Percentiles rank a stretch among this genome's conserved stretches.
Conservation (phyloP, 2,888 invertebrate genomes). For the Callinectes sapidus region DNA sequence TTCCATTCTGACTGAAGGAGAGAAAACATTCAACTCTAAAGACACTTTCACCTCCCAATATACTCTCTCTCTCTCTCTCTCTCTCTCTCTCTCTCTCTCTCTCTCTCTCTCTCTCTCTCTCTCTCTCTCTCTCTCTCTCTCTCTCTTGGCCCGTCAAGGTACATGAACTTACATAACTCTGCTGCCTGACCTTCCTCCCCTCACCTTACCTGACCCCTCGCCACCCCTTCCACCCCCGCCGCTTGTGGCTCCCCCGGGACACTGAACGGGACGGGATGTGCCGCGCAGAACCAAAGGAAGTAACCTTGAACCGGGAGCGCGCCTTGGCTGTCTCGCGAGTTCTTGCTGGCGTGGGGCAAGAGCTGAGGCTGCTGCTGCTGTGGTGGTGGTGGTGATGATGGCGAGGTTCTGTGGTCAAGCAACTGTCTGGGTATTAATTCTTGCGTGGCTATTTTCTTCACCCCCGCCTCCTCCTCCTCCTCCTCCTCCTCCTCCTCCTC, state of each 20-base stretch:
- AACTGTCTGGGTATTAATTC: background rate
- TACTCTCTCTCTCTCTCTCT: background rate
- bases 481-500: slow-evolving; percentile 7
- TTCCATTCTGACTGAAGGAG: background rate
- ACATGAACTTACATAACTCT: slow-evolving; percentile 28
- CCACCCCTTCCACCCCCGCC: background rate
- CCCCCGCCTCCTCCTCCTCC: slow-evolving; percentile 5
- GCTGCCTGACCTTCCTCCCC: background rate
- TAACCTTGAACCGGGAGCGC: slow-evolving; percentile 9
- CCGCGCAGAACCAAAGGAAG: background rate
- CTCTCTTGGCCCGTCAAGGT: background rate
- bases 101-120: background rate
- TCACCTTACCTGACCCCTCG: slow-evolving; percentile 15
- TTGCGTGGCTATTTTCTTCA: slow-evolving; percentile 15
- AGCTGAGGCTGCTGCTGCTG: background rate
- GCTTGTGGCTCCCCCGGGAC: background rate
- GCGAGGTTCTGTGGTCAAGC: background rate
- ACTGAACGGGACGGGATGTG: slow-evolving; percentile 25
- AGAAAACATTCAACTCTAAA: background rate
- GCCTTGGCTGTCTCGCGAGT: background rate
- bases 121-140: background rate
- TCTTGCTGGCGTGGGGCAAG: background rate
- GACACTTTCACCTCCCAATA: background rate
- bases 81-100: background rate
- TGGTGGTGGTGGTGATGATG: background rate